phyloP scores from a whole-genome alignment of 2,888 invertebrate genomes.

The Tenthredo notha region DNA sequence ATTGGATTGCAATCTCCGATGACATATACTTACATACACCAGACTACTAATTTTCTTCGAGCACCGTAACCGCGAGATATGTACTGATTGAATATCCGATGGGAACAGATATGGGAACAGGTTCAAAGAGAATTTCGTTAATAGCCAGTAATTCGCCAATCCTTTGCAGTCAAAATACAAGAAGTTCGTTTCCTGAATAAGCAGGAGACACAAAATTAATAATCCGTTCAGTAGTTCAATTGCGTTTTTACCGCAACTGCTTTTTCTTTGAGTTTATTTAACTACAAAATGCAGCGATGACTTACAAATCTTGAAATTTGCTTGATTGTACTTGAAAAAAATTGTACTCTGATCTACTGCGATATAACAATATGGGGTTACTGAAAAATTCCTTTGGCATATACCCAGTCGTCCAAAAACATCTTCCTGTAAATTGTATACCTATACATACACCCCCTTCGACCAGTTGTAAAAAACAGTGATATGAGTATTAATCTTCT shows the following conservation, averaged over 20 bases:
- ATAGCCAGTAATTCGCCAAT: neutral
- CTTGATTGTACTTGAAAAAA: neutral
- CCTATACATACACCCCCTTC: neutral
- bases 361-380: neutral
- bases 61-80: neutral
- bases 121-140: neutral
- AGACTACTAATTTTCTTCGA: neutral
- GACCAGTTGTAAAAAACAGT: neutral
- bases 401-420: neutral
- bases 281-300: neutral
- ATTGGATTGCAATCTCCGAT: neutral
- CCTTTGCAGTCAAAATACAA: neutral
- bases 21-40: neutral
- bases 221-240: neutral
- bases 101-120: neutral
- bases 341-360: neutral
- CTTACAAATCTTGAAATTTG: neutral
- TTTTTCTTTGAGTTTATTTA: neutral
- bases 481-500: neutral
- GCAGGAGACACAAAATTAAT: neutral
- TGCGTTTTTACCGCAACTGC: neutral
- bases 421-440: neutral
- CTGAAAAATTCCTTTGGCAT: neutral
- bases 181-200: neutral
- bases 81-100: neutral